Evolutionary conservation across 2,113 vertebrate genomes (phyloP).

Genomic region (Chlamydotis undulata): DNA sequence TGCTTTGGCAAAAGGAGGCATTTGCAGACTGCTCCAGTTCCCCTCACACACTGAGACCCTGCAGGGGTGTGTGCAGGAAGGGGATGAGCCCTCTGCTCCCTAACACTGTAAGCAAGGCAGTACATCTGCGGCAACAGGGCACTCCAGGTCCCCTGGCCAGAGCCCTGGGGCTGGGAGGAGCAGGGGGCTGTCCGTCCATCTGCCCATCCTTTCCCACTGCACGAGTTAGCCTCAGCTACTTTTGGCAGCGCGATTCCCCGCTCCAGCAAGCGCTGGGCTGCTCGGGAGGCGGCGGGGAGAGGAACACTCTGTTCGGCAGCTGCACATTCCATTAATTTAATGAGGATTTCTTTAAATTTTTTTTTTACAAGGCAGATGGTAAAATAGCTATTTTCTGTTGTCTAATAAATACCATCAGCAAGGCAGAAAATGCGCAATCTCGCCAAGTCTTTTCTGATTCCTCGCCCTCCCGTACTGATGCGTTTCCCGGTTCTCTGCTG

Average conservation of each 20-base stretch:
- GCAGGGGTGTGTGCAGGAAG: not conserved
- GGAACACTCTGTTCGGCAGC: conserved; percentile 69
- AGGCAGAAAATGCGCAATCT: conserved; percentile 69
- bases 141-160: not conserved
- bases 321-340: conserved; percentile 72
- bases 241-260: not conserved
- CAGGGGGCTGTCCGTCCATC: not conserved
- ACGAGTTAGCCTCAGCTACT: not conserved
- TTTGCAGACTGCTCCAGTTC: not conserved
- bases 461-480: not conserved
- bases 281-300: not conserved
- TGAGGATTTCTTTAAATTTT: conserved; percentile 13
- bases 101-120: not conserved
- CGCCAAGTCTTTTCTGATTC: conserved; percentile 54
- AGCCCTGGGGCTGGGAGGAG: not conserved
- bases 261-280: not conserved
- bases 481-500: not conserved
- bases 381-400: conserved; percentile 75
- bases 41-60: not conserved
- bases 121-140: accelerated
- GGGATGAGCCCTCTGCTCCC: not conserved
- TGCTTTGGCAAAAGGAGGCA: not conserved
- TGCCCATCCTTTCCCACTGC: not conserved
- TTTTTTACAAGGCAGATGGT: conserved; percentile 62
- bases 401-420: conserved; percentile 72